phyloP scores from a whole-genome alignment of 2,797 vertebrate genomes.

The Neomorphus geoffroyi region DNA sequence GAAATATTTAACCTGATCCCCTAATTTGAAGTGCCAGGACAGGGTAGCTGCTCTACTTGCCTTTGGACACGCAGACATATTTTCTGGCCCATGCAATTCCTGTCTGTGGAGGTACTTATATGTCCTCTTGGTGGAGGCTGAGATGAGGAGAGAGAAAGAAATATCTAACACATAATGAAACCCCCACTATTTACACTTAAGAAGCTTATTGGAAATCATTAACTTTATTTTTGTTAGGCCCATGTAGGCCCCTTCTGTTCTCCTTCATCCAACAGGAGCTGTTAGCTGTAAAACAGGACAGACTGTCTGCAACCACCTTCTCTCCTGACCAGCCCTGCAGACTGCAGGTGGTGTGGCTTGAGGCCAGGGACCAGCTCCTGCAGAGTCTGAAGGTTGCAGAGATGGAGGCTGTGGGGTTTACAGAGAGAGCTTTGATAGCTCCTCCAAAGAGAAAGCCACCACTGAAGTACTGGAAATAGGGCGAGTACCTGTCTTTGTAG shows the following conservation, averaged over 20 bases:
- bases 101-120: background rate
- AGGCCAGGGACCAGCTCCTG: background rate
- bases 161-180: background rate
- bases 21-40: background rate
- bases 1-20: background rate
- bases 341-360: background rate
- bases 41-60: background rate
- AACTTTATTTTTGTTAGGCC: background rate
- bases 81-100: background rate
- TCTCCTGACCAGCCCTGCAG: background rate
- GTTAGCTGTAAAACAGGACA: background rate
- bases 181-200: background rate
- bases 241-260: background rate
- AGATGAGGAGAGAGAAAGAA: background rate
- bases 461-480: background rate
- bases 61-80: background rate
- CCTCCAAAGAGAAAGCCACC: background rate
- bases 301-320: background rate
- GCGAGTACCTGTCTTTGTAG: background rate
- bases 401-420: background rate
- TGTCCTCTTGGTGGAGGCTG: background rate
- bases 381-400: background rate
- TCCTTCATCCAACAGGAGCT: background rate
- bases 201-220: background rate
- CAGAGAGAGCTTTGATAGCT: background rate